A percentile compares a stretch with the other conserved stretches of the same genome.
Conservation (phyloP, 2,113 vertebrate genomes). For the Corythaeola cristata region DNA sequence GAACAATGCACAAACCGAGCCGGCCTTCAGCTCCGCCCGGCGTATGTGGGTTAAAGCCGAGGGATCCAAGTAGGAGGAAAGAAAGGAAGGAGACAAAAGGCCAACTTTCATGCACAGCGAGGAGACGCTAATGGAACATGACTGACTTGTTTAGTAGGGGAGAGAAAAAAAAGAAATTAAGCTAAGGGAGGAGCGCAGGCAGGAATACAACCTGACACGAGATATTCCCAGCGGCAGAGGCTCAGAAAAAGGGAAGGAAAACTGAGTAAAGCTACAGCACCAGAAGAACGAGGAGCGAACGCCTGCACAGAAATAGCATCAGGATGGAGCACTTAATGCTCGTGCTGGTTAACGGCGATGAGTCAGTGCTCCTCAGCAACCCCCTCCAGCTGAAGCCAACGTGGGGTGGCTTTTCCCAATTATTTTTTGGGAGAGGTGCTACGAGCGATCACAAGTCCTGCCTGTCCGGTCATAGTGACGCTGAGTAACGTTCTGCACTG, state of each 20-base stretch:
- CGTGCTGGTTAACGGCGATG: background rate
- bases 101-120: background rate
- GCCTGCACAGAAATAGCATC: background rate
- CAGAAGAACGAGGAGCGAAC: background rate
- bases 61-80: background rate
- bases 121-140: slow-evolving; percentile 36
- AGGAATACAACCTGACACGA: slow-evolving; percentile 1
- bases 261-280: background rate
- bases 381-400: background rate
- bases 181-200: background rate
- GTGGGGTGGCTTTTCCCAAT: background rate
- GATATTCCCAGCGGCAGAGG: background rate
- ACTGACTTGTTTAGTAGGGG: background rate
- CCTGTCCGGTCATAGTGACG: accelerated
- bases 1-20: background rate
- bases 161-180: background rate
- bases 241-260: background rate
- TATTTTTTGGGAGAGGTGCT: background rate
- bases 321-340: background rate
- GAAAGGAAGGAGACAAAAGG: background rate
- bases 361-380: background rate
- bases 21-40: background rate
- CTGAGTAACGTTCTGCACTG: accelerated
- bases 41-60: background rate
- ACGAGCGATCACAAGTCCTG: background rate